Evolutionary conservation across 2,113 vertebrate genomes (phyloP).

Genomic region (Cricetomys ansorgei): DNA sequence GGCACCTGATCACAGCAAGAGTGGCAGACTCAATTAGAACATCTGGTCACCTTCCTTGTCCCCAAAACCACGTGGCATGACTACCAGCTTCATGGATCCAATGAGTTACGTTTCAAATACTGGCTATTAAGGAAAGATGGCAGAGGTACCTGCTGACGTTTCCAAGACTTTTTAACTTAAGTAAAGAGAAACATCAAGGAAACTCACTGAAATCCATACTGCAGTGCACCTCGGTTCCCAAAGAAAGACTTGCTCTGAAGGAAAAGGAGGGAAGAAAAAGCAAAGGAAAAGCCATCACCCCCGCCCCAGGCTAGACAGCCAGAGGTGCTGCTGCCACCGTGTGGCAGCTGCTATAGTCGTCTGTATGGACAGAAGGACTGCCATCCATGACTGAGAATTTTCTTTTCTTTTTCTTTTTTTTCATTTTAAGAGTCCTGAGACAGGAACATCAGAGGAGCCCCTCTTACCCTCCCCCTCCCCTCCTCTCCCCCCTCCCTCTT

Average conservation of each 20-base stretch:
- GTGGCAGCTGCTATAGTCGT: background rate
- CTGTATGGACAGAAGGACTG: background rate
- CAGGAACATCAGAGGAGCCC: background rate
- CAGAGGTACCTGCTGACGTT: background rate
- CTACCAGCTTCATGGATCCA: conserved; percentile 12
- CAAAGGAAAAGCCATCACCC: background rate
- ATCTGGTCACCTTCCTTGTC: conserved; percentile 69
- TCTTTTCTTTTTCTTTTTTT: no score
- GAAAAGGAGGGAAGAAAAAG: background rate
- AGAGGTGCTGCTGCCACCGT: conserved; percentile 71
- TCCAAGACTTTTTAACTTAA: conserved; percentile 14
- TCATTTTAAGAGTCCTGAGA: background rate
- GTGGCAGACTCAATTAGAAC: conserved; percentile 70
- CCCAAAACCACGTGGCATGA: conserved; percentile 24
- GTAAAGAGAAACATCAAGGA: conserved; percentile 26
- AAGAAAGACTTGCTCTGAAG: background rate
- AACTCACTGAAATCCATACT: background rate
- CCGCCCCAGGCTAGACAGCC: background rate
- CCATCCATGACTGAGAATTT: accelerated
- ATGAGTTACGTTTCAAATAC: conserved; percentile 11
- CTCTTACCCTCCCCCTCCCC: background rate
- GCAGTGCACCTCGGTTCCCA: background rate
- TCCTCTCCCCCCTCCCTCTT: background rate
- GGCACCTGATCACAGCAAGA: conserved; percentile 66
- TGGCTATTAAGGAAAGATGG: background rate